These are phyloP conservation scores for Ophiothrix spiculata DNA, from an alignment of 35 echinoderm and acorn worm species.

Conservation along the genomic window DNA sequence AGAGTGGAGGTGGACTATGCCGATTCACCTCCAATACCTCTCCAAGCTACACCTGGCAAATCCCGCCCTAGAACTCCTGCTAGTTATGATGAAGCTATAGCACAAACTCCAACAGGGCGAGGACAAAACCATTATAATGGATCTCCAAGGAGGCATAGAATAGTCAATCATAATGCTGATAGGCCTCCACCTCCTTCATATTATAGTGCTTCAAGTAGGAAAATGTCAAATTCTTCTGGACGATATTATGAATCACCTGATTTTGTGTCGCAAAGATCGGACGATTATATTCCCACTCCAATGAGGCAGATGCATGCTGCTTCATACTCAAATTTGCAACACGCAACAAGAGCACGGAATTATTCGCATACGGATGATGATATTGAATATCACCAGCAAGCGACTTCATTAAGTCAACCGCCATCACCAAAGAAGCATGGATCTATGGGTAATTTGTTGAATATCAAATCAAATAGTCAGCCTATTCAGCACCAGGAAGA, in stretches of 20 bases:
- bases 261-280: slow-evolving; percentile 32
- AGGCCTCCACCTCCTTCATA: slow-evolving; percentile 50
- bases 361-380: slow-evolving; percentile 43
- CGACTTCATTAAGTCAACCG: slow-evolving; percentile 45
- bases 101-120: background rate
- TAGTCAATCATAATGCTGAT: slow-evolving; percentile 6
- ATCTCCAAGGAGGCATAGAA: background rate
- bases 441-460: slow-evolving; percentile 66
- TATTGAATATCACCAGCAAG: slow-evolving; percentile 51
- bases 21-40: background rate
- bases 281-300: slow-evolving; percentile 27
- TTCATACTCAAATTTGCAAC: slow-evolving; percentile 75
- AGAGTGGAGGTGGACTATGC: background rate
- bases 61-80: slow-evolving; percentile 19
- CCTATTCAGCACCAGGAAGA: slow-evolving; percentile 36
- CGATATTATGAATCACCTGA: slow-evolving; percentile 78
- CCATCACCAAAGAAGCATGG: slow-evolving; percentile 78
- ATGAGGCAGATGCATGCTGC: slow-evolving; percentile 63
- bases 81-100: background rate
- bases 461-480: slow-evolving; percentile 51
- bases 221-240: slow-evolving; percentile 39
- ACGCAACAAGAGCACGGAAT: slow-evolving; percentile 27
- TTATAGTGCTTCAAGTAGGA: slow-evolving; percentile 11
- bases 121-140: slow-evolving; percentile 27
- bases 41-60: background rate